Evolutionary conservation across 2,113 vertebrate genomes (phyloP).

Genomic region (Nibea coibor): DNA sequence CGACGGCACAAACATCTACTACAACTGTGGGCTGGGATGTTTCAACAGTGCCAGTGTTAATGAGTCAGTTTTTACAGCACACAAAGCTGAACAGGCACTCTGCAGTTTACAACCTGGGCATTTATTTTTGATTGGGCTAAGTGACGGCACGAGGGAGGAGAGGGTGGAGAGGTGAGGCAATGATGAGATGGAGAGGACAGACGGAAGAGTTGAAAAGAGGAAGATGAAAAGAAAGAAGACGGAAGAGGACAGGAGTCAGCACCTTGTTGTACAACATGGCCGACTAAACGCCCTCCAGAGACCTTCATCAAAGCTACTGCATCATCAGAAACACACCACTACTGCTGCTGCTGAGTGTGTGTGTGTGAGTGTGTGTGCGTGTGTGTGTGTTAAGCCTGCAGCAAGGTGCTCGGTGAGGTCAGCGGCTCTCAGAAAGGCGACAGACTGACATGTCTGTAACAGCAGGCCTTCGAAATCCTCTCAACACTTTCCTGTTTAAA

Average conservation of each 20-base stretch:
- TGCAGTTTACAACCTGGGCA: not conserved
- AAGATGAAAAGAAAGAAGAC: not conserved
- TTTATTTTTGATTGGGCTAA: constrained; percentile 32
- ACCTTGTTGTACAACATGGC: constrained; percentile 65
- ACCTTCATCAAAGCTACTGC: constrained; percentile 61
- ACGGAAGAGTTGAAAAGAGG: not conserved
- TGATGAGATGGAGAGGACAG: not conserved
- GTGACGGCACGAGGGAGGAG: constrained; percentile 10
- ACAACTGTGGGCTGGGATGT: not conserved
- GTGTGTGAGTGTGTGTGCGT: not conserved
- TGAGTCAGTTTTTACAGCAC: not conserved
- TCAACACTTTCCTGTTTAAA: not conserved
- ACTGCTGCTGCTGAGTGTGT: not conserved
- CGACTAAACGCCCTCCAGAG: constrained; percentile 61
- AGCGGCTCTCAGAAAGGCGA: constrained; percentile 18
- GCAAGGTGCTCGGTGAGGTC: constrained; percentile 44
- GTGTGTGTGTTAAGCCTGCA: constrained; percentile 29
- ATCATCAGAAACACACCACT: constrained; percentile 39
- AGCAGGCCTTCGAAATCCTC: constrained; percentile 37
- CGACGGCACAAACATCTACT: not conserved
- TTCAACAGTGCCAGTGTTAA: not conserved
- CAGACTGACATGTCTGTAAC: constrained; percentile 34
- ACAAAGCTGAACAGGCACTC: not conserved
- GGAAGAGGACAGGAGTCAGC: constrained; percentile 14
- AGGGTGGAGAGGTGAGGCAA: constrained; percentile 6